Conservation (phyloP, 2,797 vertebrate species). For the Valencia hispanica region DNA sequence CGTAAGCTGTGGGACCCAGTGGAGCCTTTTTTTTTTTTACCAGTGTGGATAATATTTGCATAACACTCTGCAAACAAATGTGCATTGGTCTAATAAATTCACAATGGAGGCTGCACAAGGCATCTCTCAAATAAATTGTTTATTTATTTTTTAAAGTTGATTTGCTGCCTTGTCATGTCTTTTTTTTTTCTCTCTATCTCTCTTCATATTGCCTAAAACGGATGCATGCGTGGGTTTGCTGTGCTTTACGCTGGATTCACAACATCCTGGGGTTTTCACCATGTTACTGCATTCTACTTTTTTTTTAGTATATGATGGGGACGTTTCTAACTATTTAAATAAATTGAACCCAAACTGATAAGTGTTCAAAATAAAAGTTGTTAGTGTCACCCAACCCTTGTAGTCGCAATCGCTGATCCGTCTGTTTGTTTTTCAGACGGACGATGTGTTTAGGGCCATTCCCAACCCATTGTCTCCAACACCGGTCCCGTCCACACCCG, state of each 20-base stretch:
- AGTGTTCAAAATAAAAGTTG: background rate
- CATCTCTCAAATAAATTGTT: background rate
- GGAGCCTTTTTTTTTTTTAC: too few relatives aligned
- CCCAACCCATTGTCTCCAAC: slow-evolving; percentile 63
- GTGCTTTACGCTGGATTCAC: background rate
- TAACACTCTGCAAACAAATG: background rate
- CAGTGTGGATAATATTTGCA: background rate
- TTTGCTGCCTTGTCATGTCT: background rate
- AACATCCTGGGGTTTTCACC: background rate
- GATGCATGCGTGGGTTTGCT: background rate
- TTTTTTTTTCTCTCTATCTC: too few relatives aligned
- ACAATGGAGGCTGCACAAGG: background rate
- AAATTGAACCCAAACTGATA: background rate
- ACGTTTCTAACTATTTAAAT: background rate
- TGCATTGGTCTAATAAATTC: too few relatives aligned
- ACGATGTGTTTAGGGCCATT: slow-evolving; percentile 51
- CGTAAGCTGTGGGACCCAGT: background rate
- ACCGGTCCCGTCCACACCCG: slow-evolving; percentile 37
- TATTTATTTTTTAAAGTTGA: background rate
- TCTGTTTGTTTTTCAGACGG: slow-evolving; percentile 41
- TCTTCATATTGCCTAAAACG: background rate
- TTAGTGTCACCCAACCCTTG: background rate
- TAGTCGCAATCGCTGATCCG: background rate
- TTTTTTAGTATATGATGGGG: background rate
- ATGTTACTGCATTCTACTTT: background rate